phyloP scores from a whole-genome alignment of 2,888 invertebrate species.

The Caenorhabditis sp. region DNA sequence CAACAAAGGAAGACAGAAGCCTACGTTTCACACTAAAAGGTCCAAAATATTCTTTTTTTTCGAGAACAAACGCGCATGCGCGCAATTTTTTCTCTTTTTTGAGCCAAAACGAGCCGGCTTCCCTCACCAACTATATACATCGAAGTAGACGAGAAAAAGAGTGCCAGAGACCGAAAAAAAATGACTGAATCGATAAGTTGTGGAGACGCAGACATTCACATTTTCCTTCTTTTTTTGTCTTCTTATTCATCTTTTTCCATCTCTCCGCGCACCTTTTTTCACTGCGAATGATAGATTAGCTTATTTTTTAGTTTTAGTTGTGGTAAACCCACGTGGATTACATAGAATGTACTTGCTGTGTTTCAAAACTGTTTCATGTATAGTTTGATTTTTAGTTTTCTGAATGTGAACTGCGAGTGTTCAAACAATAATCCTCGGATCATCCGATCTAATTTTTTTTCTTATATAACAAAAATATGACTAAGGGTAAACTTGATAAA shows the following conservation, averaged over 20 bases:
- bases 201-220: background rate
- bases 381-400: too few relatives aligned
- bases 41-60: background rate
- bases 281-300: background rate
- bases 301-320: background rate
- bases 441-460: too few relatives aligned
- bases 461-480: too few relatives aligned
- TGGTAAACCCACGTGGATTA: background rate
- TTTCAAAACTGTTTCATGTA: too few relatives aligned
- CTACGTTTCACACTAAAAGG: constrained; percentile 8
- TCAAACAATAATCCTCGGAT: too few relatives aligned
- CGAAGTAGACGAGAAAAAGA: background rate
- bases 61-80: background rate
- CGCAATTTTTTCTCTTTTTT: background rate
- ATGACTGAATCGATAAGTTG: constrained; percentile 44
- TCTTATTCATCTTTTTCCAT: background rate
- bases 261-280: background rate
- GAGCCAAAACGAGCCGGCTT: background rate
- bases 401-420: too few relatives aligned
- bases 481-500: too few relatives aligned
- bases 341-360: too few relatives aligned
- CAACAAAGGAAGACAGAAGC: too few relatives aligned
- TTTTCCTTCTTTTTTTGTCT: background rate
- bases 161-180: constrained; percentile 17
- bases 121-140: background rate